Evolutionary conservation across 1,140 invertebrate species (phyloP).

Genomic region (Dinothrombium tinctorium): DNA sequence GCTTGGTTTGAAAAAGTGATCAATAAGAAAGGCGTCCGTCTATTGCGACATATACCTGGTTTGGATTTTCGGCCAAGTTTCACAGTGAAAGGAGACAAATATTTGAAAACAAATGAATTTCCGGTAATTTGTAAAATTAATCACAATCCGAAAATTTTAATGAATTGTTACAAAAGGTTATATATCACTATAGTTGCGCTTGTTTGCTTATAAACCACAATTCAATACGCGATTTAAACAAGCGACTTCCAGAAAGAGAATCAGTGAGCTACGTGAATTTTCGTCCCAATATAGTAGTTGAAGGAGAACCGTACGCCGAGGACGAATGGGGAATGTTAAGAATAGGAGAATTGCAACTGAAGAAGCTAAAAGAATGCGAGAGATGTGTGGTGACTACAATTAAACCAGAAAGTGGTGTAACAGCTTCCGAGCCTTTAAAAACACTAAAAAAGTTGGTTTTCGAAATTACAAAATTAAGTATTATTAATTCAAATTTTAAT

Average conservation of each 20-base stretch:
- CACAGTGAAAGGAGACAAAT: not conserved
- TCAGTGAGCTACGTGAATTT: conserved; percentile 17
- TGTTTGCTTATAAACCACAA: conserved; percentile 18
- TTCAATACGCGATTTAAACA: conserved; percentile 19
- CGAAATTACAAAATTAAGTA: too few relatives aligned
- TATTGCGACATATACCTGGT: not conserved
- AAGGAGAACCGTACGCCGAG: conserved; percentile 16
- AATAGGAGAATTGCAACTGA: conserved; percentile 15
- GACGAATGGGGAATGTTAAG: conserved; percentile 17
- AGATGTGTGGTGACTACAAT: conserved; percentile 21
- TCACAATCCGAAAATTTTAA: not conserved
- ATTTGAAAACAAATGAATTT: not conserved
- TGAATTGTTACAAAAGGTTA: not conserved
- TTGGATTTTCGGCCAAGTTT: not conserved
- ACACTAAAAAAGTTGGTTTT: conserved; percentile 16
- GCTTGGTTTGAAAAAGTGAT: conserved; percentile 6
- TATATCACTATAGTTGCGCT: conserved; percentile 6
- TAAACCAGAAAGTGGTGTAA: conserved; percentile 18
- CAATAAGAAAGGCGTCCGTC: not conserved
- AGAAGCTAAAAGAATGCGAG: conserved; percentile 15
- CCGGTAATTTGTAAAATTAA: not conserved
- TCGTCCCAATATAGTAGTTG: conserved; percentile 16
- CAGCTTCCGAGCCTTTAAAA: conserved; percentile 19
- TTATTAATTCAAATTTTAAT: too few relatives aligned
- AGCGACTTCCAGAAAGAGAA: conserved; percentile 11